Percentiles rank a stretch among this genome's conserved stretches.
Conservation (phyloP, 1,140 invertebrate genomes). For the Panagrolaimus sp. region DNA sequence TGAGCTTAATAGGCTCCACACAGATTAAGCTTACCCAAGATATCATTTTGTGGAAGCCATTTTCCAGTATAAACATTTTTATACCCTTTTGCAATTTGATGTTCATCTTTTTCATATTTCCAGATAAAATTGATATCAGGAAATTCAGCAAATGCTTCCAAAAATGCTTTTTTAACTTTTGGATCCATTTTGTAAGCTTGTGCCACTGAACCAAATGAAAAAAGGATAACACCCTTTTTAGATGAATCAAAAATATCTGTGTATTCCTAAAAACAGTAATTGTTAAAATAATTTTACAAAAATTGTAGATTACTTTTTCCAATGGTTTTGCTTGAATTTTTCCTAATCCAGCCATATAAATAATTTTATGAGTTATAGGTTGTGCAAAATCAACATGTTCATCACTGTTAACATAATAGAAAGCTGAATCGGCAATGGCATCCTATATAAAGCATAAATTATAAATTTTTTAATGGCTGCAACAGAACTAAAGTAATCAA, state of each 20-base stretch:
- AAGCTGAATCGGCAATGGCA: not conserved
- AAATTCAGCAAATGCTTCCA: conserved; percentile 20
- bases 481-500: too few relatives aligned
- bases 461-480: too few relatives aligned
- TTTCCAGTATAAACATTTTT: not conserved
- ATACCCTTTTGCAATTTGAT: not conserved
- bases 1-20: too few relatives aligned
- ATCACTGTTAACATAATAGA: not conserved
- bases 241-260: not conserved
- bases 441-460: not conserved
- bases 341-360: not conserved
- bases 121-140: conserved; percentile 19
- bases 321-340: too few relatives aligned
- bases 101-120: conserved; percentile 15
- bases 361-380: not conserved
- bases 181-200: conserved; percentile 6
- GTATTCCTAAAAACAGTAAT: not conserved
- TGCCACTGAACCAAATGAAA: conserved; percentile 15
- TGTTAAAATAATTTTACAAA: not conserved
- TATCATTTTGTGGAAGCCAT: not conserved
- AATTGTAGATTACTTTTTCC: too few relatives aligned
- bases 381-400: not conserved
- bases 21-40: not conserved
- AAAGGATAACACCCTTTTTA: conserved; percentile 5
- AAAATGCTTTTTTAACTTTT: conserved; percentile 15